Conservation (phyloP, 2,113 vertebrate species). For the Carassius gibelio region DNA sequence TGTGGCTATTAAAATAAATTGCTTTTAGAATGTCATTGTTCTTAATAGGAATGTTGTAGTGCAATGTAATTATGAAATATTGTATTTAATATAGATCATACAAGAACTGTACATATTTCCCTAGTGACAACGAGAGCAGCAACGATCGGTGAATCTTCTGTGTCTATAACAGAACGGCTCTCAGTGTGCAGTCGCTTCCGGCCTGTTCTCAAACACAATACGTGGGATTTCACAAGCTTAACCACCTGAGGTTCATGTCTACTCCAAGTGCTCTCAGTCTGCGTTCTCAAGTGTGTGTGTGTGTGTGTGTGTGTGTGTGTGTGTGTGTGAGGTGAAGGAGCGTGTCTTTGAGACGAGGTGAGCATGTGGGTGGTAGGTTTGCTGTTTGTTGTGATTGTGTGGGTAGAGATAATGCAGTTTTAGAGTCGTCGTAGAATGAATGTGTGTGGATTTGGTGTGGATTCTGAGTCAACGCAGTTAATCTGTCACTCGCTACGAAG, state of each 20-base stretch:
- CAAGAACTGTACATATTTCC: not conserved
- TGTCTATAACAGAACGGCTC: not conserved
- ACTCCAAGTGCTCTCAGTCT: conserved; percentile 23
- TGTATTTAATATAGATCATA: not conserved
- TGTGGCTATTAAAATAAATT: not conserved
- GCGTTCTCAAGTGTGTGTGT: conserved; percentile 30
- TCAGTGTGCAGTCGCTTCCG: not conserved
- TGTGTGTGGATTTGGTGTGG: conserved; percentile 41
- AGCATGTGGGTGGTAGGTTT: conserved; percentile 47
- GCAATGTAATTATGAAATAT: not conserved
- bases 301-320: conserved; percentile 28
- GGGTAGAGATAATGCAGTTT: conserved; percentile 55
- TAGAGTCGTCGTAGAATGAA: conserved; percentile 31
- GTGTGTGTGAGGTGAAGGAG: conserved; percentile 38
- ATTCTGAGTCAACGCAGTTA: conserved; percentile 20
- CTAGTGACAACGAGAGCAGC: not conserved
- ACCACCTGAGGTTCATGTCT: conserved; percentile 28
- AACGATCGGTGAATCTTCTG: not conserved
- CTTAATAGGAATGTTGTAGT: not conserved
- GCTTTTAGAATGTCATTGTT: not conserved
- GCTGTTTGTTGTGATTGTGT: conserved; percentile 51
- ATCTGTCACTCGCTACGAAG: not conserved
- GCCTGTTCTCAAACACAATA: conserved; percentile 13
- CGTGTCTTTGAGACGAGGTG: conserved; percentile 52
- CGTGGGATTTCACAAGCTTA: conserved; percentile 43